Evolutionary conservation across 2,113 vertebrate genomes (phyloP).

Genomic region (Panthera leo): DNA sequence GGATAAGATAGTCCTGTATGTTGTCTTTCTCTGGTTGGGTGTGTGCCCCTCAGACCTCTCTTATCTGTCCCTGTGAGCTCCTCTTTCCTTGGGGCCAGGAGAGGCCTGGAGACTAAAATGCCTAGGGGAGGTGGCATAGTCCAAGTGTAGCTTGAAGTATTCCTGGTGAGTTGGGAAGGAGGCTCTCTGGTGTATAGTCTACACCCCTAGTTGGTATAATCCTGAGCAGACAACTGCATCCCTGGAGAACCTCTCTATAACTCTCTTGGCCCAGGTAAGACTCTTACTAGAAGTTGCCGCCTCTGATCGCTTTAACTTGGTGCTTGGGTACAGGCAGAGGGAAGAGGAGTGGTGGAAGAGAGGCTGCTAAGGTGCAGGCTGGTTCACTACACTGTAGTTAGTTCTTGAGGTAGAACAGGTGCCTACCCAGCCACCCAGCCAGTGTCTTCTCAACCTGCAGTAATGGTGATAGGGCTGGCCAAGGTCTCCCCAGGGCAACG

Average conservation of each 20-base stretch:
- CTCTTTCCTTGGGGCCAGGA: background rate
- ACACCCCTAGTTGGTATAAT: background rate
- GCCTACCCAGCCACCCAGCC: background rate
- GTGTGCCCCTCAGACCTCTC: background rate
- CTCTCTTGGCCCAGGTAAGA: background rate
- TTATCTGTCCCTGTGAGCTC: background rate
- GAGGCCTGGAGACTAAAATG: background rate
- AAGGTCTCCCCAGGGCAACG: background rate
- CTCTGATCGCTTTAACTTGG: background rate
- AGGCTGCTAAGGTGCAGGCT: background rate
- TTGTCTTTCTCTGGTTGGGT: background rate
- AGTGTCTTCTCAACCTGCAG: background rate
- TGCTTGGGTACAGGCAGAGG: background rate
- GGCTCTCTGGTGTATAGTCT: background rate
- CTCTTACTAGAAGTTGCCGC: background rate
- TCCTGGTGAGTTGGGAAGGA: background rate
- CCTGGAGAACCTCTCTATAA: background rate
- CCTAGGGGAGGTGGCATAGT: background rate
- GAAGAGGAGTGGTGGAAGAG: background rate
- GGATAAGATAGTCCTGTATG: background rate
- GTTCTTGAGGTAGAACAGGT: background rate
- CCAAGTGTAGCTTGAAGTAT: background rate
- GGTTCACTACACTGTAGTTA: background rate
- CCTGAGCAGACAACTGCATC: background rate
- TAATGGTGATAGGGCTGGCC: background rate